Evolutionary conservation across 2,888 invertebrate genomes (phyloP), one percentile per base, ranked within the genome.

Genomic region (Spilarctia lutea): DNA sequence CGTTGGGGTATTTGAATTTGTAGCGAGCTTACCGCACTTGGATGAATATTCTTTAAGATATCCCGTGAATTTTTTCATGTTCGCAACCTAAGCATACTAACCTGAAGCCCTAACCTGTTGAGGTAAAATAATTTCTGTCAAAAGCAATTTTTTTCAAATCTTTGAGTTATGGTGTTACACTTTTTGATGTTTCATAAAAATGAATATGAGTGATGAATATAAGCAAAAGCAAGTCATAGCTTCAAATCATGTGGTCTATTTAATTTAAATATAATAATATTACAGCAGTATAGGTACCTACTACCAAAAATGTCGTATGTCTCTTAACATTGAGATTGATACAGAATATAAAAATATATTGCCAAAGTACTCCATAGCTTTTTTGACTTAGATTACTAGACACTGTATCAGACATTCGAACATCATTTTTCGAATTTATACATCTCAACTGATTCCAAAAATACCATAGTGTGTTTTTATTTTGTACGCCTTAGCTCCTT

Each of bases 1-100:
- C 88, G 88, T 85, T 90, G 79, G 81, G 90, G 89, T 91, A 93
- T 94, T 94, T 92, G 93, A 93, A 92, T 92, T 92, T 91, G 87
- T 87, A 87, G 83, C 87, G 82, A 86, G 88, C 88, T 90, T 84
- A 84, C 82, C 87, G 89, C 87, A 87, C 89, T 86, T 89, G 83
- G 89, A 90, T 87, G 90, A 92, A 92, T 92, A 92, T 91, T 90
- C 88, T 88, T 89, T 89, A 87, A 90, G 88, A 81, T 79, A 90
- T 88, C 87, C 86, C 81, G 86, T 86, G 85, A 87, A 91, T 90
- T 91, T 88, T 86, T 80, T 83, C 84, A 80, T 86, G 82, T 81
- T 80, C 85, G 69, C 73, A 69, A 87, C 86, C 86, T 89, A 86
- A 90, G 88, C 87, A 90, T 86, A 90, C 88, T 90, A 88, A 89